Evolutionary conservation across 1,140 invertebrate genomes (phyloP), one percentile per base, ranked within the genome.

Genomic region (Drosophila obscura): DNA sequence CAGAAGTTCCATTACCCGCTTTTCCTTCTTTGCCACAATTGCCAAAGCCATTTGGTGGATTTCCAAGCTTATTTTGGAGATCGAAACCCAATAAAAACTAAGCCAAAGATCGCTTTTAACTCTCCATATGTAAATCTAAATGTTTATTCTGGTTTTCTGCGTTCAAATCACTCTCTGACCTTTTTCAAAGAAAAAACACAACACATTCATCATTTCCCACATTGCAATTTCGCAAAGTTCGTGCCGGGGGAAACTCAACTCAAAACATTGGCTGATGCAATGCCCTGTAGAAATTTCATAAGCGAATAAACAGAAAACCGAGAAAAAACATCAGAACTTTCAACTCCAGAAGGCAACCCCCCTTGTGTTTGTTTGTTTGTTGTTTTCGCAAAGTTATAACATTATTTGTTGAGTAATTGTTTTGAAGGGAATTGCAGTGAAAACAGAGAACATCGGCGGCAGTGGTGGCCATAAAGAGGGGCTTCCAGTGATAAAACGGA

Each of bases 181-280:
- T 69, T 69, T 69, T 49, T n/a, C 44, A 9, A 19, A 41, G 31
- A 68, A 39, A 8, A 56, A 68, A 39, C 11, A 39, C 35, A 49
- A n/a, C 66, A 41, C 24, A 31, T 68, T 64, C 64, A 68, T 68
- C 11, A 68, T 57, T 68, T 69, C 65, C 68, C 43, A 49, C 35
- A 65, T 69, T 69, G 46, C 44, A 57, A 57, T 43, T 68, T 69
- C 64, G 66, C 51, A 52, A 43, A 69, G 66, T 69, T 69, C 66
- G 66, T 69, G 66, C 50, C 28, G 43, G 31, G 53, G 43, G 26
- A 35, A 53, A 60, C 26, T 53, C 58, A 64, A 22, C 31, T 62
- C 31, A 62, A 67, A 68, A 57, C 66, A 35, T 69, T 69, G 44
- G 31, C 66, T 69, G 66, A 69, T 69, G 66, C 65, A 69, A 69